phyloP scores from a whole-genome alignment of 2,797 vertebrate species.

The Bufotes viridis region DNA sequence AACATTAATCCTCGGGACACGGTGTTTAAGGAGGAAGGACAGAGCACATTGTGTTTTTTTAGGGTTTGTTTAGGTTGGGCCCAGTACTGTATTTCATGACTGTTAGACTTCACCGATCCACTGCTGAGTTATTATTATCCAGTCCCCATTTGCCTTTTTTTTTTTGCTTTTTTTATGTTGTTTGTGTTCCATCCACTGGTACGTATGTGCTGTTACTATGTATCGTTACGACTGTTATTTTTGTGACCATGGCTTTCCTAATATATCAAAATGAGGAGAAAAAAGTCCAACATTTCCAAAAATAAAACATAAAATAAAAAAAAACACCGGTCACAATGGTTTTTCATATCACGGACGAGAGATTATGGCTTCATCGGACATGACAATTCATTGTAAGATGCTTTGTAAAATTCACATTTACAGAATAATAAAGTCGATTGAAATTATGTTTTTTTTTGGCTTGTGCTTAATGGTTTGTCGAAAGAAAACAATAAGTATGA shows the following conservation, averaged over 20 bases:
- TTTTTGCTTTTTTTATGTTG: not conserved
- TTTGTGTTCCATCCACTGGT: slow-evolving; percentile 66
- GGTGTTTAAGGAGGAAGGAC: slow-evolving; percentile 70
- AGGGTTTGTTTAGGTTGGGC: slow-evolving; percentile 67
- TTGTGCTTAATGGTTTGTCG: not conserved
- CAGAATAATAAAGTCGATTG: slow-evolving; percentile 81
- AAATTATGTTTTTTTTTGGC: slow-evolving; percentile 8
- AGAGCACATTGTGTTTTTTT: slow-evolving; percentile 66
- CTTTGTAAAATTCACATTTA: slow-evolving; percentile 85
- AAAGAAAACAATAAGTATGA: not conserved
- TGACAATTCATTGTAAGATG: slow-evolving; percentile 75
- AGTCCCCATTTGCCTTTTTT: slow-evolving; percentile 58
- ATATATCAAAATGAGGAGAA: slow-evolving; percentile 60
- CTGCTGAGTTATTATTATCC: slow-evolving; percentile 66
- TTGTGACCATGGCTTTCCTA: slow-evolving; percentile 72
- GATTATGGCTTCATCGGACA: slow-evolving; percentile 64
- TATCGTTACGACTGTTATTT: slow-evolving; percentile 74
- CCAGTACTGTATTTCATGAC: slow-evolving; percentile 76
- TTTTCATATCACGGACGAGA: slow-evolving; percentile 63
- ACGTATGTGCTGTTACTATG: slow-evolving; percentile 72
- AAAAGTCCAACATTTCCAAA: slow-evolving; percentile 59
- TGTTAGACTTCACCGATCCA: slow-evolving; percentile 72
- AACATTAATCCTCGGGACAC: slow-evolving; percentile 70
- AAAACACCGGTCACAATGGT: slow-evolving; percentile 63
- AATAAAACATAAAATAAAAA: not conserved